Evolutionary conservation across 1,140 invertebrate species (phyloP).

Genomic region (Zaprionus capensis): DNA sequence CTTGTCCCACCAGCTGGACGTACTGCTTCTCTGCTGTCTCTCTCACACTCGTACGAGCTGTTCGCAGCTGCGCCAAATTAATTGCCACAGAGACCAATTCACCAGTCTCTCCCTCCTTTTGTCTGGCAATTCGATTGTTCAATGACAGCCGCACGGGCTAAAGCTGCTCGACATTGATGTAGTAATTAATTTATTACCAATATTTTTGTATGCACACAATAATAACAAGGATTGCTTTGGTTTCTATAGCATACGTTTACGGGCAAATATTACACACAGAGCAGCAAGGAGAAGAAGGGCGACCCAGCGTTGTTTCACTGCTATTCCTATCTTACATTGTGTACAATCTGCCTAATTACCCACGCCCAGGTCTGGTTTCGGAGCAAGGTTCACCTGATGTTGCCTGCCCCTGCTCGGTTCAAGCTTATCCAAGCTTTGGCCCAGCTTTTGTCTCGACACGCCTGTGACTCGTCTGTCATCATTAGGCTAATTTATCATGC

Average conservation of each 20-base stretch:
- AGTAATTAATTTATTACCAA: constrained; percentile 75
- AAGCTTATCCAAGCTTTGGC: constrained; percentile 36
- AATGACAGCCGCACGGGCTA: constrained; percentile 48
- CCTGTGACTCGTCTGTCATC: constrained; percentile 58
- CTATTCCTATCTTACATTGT: background rate
- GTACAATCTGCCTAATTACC: constrained; percentile 3
- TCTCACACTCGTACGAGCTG: constrained; percentile 35
- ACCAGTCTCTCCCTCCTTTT: constrained; percentile 3
- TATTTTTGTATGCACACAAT: constrained; percentile 69
- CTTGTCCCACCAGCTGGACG: constrained; percentile 25
- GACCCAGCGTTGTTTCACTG: background rate
- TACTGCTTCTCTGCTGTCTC: background rate
- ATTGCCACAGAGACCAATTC: constrained; percentile 53
- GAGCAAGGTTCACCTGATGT: constrained; percentile 14
- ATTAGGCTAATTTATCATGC: constrained; percentile 77
- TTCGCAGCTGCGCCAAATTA: constrained; percentile 65
- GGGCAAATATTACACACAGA: background rate
- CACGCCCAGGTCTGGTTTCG: background rate
- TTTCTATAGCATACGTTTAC: constrained; percentile 25
- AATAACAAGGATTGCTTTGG: constrained; percentile 58
- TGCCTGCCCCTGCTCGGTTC: constrained; percentile 38
- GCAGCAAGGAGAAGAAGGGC: background rate
- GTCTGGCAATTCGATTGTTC: constrained; percentile 40
- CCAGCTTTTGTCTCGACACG: constrained; percentile 72
- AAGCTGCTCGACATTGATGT: constrained; percentile 64